Conservation (phyloP, 2,888 invertebrate species). For the Dermolepida albohirtum region DNA sequence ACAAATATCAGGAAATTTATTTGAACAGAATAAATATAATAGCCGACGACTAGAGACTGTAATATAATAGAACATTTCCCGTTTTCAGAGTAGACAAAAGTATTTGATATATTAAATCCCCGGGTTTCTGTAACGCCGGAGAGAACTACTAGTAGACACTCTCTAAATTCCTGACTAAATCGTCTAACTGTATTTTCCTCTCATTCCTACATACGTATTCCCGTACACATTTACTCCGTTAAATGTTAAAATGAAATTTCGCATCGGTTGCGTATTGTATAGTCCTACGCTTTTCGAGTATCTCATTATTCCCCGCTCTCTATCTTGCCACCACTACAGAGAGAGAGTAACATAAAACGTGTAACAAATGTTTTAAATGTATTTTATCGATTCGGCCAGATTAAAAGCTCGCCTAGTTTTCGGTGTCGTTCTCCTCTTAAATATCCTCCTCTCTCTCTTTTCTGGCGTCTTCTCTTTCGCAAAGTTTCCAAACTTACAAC, state of each 20-base stretch:
- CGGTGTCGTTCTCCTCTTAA: slow-evolving; percentile 6
- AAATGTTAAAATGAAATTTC: too few relatives aligned
- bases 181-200: too few relatives aligned
- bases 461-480: neutral
- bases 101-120: too few relatives aligned
- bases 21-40: slow-evolving; percentile 21
- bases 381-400: slow-evolving; percentile 43
- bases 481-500: slow-evolving; percentile 10
- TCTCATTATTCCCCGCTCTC: slow-evolving; percentile 30
- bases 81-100: neutral
- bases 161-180: too few relatives aligned
- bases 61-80: slow-evolving; percentile 35
- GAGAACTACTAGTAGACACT: too few relatives aligned
- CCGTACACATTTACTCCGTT: too few relatives aligned
- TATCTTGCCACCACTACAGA: neutral
- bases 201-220: too few relatives aligned
- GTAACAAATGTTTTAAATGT: slow-evolving; percentile 46
- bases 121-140: too few relatives aligned
- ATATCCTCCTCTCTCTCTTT: neutral
- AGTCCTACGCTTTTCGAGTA: slow-evolving; percentile 31
- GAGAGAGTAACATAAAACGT: slow-evolving; percentile 41
- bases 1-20: slow-evolving; percentile 27
- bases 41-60: slow-evolving; percentile 20
- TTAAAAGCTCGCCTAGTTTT: slow-evolving; percentile 39
- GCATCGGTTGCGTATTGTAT: neutral